Evolutionary conservation across 2,888 invertebrate species (phyloP).

Genomic region (Tolmerus cingulatus): DNA sequence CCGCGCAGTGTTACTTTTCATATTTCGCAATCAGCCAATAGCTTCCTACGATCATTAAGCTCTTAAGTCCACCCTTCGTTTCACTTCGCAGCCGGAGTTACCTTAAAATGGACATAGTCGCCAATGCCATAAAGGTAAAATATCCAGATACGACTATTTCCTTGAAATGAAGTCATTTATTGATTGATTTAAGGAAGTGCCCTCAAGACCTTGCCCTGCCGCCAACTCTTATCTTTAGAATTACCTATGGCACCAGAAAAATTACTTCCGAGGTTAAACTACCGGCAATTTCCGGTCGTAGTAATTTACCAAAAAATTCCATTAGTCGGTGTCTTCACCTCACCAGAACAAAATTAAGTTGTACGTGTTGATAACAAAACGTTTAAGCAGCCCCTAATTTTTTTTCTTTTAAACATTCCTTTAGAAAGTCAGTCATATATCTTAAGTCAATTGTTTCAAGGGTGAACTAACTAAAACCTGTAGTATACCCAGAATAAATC

Average conservation of each 20-base stretch:
- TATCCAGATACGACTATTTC: neutral
- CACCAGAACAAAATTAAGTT: neutral
- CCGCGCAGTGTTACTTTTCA: neutral
- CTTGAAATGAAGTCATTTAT: neutral
- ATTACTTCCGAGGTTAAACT: neutral
- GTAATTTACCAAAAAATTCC: neutral
- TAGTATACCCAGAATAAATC: neutral
- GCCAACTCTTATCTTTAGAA: neutral
- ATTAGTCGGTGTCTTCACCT: neutral
- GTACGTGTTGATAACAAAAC: neutral
- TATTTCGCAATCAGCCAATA: neutral
- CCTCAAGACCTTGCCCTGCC: neutral
- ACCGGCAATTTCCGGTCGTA: neutral
- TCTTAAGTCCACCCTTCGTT: neutral
- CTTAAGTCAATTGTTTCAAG: neutral
- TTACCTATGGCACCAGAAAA: neutral
- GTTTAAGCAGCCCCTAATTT: neutral
- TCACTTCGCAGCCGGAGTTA: neutral
- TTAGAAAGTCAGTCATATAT: neutral
- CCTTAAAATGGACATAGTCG: neutral
- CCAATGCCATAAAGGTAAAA: neutral
- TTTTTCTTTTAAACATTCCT: neutral
- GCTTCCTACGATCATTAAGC: neutral
- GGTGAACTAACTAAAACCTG: neutral
- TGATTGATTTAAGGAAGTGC: neutral